These are phyloP conservation scores for Pseudomyrmex gracilis DNA, from an alignment of 1,140 invertebrate species.

Conservation along the genomic window DNA sequence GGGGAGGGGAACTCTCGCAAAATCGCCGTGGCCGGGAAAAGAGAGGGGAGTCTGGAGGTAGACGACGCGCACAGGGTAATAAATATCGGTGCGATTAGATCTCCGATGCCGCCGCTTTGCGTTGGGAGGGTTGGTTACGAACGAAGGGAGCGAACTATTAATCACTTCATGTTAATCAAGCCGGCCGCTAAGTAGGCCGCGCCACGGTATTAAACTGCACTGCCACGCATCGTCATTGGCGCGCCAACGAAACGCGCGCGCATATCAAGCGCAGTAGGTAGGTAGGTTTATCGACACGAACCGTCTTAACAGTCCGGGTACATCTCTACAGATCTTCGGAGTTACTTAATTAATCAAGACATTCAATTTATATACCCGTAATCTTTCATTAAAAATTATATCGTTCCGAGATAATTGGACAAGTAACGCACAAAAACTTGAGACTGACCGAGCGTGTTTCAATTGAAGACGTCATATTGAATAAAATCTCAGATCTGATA, in stretches of 20 bases:
- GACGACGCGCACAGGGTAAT: conserved; percentile 77
- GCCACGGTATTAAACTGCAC: conserved; percentile 78
- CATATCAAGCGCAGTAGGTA: conserved; percentile 40
- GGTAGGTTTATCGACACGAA: not conserved
- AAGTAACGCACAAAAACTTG: too few species aligned
- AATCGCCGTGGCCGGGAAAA: conserved; percentile 58
- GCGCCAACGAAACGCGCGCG: conserved; percentile 35
- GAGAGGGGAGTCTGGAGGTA: conserved; percentile 63
- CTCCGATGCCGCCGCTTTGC: conserved; percentile 70
- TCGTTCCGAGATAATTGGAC: too few species aligned
- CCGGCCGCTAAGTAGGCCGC: conserved; percentile 81
- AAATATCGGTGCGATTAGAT: conserved; percentile 84
- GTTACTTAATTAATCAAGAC: too few species aligned
- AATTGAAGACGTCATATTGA: too few species aligned
- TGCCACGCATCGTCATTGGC: conserved; percentile 65
- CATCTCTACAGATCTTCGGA: too few species aligned
- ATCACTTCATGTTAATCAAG: conserved; percentile 83
- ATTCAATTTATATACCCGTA: too few species aligned
- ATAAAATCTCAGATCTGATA: too few species aligned
- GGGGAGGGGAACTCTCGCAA: conserved; percentile 60
- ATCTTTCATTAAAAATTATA: too few species aligned
- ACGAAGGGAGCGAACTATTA: conserved; percentile 80
- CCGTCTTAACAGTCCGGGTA: too few species aligned
- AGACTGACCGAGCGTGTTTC: too few species aligned
- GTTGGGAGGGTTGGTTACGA: conserved; percentile 77